phyloP scores from a whole-genome alignment of 2,797 vertebrate genomes.

The Iguana delicatissima region DNA sequence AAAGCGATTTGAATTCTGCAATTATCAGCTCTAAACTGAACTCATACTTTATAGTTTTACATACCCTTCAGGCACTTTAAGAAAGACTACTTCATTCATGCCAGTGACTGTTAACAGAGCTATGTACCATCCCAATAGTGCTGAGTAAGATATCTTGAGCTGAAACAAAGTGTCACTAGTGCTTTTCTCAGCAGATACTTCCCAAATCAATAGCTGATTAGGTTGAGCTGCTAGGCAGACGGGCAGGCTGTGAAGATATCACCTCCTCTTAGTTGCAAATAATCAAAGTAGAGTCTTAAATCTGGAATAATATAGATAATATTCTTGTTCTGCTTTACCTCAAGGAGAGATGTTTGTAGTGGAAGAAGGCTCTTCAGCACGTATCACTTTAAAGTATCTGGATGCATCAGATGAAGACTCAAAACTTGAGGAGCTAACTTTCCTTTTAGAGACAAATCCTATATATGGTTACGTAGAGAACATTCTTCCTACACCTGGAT shows the following conservation, averaged over 20 bases:
- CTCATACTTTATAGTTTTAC: slow-evolving; percentile 11
- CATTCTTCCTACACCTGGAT: slow-evolving; percentile 76
- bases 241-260: not conserved
- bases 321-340: slow-evolving; percentile 7
- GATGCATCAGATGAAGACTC: slow-evolving; percentile 80
- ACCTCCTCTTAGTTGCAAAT: not conserved
- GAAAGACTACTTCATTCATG: slow-evolving; percentile 70
- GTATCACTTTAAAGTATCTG: slow-evolving; percentile 73
- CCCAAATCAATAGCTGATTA: slow-evolving; percentile 14
- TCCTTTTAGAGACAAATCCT: slow-evolving; percentile 78
- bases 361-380: slow-evolving; percentile 75
- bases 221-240: not conserved
- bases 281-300: not conserved
- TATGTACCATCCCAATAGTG: slow-evolving; percentile 58
- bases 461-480: slow-evolving; percentile 82
- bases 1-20: not conserved
- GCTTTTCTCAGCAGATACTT: slow-evolving; percentile 7
- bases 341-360: slow-evolving; percentile 69
- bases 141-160: slow-evolving; percentile 71
- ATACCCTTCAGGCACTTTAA: slow-evolving; percentile 45
- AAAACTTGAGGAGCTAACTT: slow-evolving; percentile 74
- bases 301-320: not conserved
- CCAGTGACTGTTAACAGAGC: slow-evolving; percentile 53
- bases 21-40: slow-evolving; percentile 12
- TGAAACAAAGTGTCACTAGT: slow-evolving; percentile 38